Evolutionary conservation across 2,888 invertebrate species (phyloP), one percentile per base, ranked within the genome.

Genomic region (Hofmannophila pseudospretella): DNA sequence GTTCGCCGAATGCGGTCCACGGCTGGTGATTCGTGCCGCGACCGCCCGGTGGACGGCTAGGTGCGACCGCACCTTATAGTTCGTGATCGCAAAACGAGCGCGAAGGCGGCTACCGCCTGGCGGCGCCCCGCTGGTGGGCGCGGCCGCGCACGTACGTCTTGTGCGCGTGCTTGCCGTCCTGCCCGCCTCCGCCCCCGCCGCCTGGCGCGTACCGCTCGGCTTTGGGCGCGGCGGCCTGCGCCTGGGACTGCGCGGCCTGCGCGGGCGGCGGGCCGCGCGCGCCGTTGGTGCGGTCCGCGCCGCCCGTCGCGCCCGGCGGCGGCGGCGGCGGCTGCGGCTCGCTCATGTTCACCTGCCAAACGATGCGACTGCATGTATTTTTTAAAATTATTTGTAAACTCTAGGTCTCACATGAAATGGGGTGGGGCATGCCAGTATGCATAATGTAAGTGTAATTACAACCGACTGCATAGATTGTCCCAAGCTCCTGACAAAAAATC

Each of bases 311-410:
- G 20, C 30, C 7, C 22, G 22, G 7, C 22, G 22, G 5, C 22
- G 52, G 44, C 14, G 49, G 59, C 28, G 48, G 36, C 22, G 91
- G 90, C 74, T 94, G 96, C 3, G 94, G 95, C 72, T 98, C 98
- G 73, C 97, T 97, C 96, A 98, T 96, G 71, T 97, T 97, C 8
- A 97, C 88, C 47, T 93, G 91, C 79, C 16, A 16, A 3, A 16
- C 16, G 5, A 16, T 16, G 16, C 16, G 32, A 33, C 10, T 1
- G 9, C 9, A 27, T 4, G 7, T 20, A 5, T 20, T 7, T 20
- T 20, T 20, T n/a, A n/a, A n/a, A n/a, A n/a, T n/a, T n/a, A n/a
- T n/a, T n/a, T n/a, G n/a, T n/a, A n/a, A n/a, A n/a, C n/a, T n/a
- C n/a, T n/a, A n/a, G n/a, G n/a, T n/a, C n/a, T n/a, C n/a, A n/a